Conservation (phyloP, 2,888 invertebrate genomes). For the Caenorhabditis sp. region DNA sequence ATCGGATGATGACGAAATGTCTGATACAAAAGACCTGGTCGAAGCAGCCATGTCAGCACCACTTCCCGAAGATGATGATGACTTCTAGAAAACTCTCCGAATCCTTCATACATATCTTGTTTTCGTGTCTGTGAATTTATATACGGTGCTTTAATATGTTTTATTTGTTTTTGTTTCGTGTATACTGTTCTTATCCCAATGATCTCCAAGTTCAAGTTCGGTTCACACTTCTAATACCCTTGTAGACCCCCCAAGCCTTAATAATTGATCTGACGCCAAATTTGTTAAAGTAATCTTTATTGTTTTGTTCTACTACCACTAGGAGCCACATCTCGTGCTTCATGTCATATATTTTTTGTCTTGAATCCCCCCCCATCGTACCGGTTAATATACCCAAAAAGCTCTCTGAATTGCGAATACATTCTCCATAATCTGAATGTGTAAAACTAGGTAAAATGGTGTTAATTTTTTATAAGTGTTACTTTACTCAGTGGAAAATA, state of each 20-base stretch:
- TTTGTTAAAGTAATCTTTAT: not conserved
- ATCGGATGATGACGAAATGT: not conserved
- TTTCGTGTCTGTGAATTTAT: not conserved
- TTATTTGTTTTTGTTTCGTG: constrained; percentile 1
- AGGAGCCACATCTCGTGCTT: too few relatives aligned
- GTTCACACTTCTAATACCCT: not conserved
- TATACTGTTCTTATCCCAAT: not conserved
- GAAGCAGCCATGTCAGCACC: constrained; percentile 15
- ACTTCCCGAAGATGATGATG: constrained; percentile 16
- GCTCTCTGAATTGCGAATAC: too few relatives aligned
- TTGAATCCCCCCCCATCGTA: not conserved
- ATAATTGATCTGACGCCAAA: not conserved
- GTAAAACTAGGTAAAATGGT: too few relatives aligned
- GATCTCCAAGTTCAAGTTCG: not conserved
- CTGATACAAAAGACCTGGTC: constrained; percentile 5
- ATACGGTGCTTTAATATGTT: not conserved
- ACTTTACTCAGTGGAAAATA: not conserved
- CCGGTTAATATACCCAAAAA: too few relatives aligned
- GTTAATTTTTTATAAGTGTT: too few relatives aligned
- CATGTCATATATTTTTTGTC: not conserved
- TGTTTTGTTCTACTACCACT: not conserved
- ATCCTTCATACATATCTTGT: not conserved
- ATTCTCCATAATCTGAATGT: too few relatives aligned
- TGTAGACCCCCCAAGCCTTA: not conserved
- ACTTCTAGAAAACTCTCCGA: not conserved